phyloP scores from a whole-genome alignment of 1,140 invertebrate genomes.

The Meloidogyne exigua region DNA sequence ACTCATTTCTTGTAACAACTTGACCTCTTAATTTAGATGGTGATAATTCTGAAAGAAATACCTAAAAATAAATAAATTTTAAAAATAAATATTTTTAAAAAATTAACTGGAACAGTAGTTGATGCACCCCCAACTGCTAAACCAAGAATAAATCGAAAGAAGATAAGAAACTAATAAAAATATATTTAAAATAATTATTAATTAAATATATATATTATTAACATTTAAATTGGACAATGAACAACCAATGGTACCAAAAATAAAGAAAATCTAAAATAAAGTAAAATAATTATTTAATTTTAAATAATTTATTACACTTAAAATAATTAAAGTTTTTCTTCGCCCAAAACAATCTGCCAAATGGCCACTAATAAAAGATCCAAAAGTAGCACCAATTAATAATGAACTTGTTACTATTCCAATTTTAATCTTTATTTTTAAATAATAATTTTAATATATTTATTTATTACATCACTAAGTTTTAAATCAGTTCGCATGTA shows the following conservation, averaged over 20 bases:
- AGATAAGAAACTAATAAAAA: slow-evolving; percentile 11
- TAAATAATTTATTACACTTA: slow-evolving; percentile 12
- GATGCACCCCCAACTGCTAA: slow-evolving; percentile 24
- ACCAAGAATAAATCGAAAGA: slow-evolving; percentile 19
- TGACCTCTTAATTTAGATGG: slow-evolving; percentile 21
- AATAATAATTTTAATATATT: background rate
- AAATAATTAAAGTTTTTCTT: slow-evolving; percentile 13
- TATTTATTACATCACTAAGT: slow-evolving; percentile 8
- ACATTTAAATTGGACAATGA: slow-evolving; percentile 13
- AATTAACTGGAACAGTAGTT: slow-evolving; percentile 13
- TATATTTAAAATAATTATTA: background rate
- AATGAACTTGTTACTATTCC: slow-evolving; percentile 20
- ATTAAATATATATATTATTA: background rate
- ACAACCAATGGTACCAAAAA: slow-evolving; percentile 21
- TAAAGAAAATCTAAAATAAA: slow-evolving; percentile 19
- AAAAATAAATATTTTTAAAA: background rate
- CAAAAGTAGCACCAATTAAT: slow-evolving; percentile 24
- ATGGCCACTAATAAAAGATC: slow-evolving; percentile 12
- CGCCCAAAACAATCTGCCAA: slow-evolving; percentile 16
- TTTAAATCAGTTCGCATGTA: slow-evolving; percentile 17
- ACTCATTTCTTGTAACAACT: slow-evolving; percentile 16
- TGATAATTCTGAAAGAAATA: slow-evolving; percentile 18
- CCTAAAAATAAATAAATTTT: slow-evolving; percentile 8
- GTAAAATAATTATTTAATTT: slow-evolving; percentile 1
- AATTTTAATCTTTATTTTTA: slow-evolving; percentile 13